A percentile compares a stretch with the other conserved stretches of the same genome.
Evolutionary conservation across 2,113 vertebrate species (phyloP).

Genomic region (Rissa tridactyla): DNA sequence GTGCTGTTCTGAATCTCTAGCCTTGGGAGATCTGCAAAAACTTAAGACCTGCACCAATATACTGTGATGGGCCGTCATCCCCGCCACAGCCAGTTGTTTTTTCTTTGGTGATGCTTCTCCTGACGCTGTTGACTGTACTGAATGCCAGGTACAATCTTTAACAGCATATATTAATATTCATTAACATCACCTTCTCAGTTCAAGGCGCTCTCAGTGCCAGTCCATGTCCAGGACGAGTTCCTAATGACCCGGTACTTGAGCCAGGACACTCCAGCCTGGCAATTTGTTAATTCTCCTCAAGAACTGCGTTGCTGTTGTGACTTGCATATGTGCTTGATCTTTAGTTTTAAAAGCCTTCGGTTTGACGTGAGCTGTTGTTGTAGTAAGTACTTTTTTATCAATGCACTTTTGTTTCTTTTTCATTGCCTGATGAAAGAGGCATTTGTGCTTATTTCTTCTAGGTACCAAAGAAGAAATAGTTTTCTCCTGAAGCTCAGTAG

Average conservation of each 20-base stretch:
- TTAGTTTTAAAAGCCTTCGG: neutral
- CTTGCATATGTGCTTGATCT: neutral
- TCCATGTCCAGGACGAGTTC: neutral
- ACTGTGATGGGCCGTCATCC: neutral
- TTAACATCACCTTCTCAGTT: neutral
- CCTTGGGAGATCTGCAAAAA: neutral
- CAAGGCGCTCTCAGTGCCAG: neutral
- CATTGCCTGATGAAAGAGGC: neutral
- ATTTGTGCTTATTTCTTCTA: neutral
- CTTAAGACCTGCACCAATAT: neutral
- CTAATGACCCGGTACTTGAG: neutral
- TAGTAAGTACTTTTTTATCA: neutral
- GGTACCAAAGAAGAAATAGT: neutral
- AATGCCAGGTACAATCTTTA: neutral
- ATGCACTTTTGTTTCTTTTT: neutral
- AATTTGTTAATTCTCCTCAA: neutral
- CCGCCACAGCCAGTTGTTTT: neutral
- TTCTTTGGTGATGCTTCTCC: neutral
- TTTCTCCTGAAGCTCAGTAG: neutral
- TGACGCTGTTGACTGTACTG: neutral
- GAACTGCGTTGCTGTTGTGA: neutral
- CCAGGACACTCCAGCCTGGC: neutral
- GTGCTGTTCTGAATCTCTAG: neutral
- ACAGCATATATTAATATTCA: neutral
- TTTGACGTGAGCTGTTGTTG: neutral